Conservation (phyloP, 2,888 invertebrate species). For the Drosophila histrio region DNA sequence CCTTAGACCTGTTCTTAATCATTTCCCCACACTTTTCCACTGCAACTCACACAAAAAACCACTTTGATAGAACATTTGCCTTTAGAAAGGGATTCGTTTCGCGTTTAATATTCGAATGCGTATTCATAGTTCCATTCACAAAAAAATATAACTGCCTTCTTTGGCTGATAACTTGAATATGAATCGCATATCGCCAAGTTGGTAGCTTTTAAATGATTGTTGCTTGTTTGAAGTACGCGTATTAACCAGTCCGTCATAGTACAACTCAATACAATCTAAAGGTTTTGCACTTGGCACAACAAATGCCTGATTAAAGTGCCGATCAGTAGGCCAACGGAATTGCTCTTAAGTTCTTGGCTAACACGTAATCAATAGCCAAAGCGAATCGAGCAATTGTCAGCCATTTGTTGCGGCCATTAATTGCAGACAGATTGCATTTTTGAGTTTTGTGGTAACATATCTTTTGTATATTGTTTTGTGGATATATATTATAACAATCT, state of each 20-base stretch:
- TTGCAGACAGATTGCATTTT: conserved; percentile 21
- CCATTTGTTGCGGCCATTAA: conserved; percentile 26
- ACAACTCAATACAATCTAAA: background rate
- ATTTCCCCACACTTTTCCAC: too few relatives aligned
- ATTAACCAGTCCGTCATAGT: conserved; percentile 17
- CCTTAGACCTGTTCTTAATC: too few relatives aligned
- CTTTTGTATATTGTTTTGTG: too few relatives aligned
- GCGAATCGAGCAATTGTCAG: background rate
- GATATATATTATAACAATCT: too few relatives aligned
- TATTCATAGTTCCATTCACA: conserved; percentile 57
- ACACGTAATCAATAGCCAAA: conserved; percentile 34
- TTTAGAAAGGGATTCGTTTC: conserved; percentile 87
- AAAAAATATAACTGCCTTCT: conserved; percentile 1
- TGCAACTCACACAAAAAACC: conserved; percentile 88
- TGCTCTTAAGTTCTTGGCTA: conserved; percentile 5
- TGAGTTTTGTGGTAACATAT: background rate
- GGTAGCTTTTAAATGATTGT: conserved; percentile 47
- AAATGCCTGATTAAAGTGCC: conserved; percentile 37
- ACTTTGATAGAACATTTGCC: conserved; percentile 87
- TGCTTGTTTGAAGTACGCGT: conserved; percentile 3
- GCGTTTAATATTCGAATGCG: conserved; percentile 73
- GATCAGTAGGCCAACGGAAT: conserved; percentile 13
- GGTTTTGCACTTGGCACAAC: conserved; percentile 66
- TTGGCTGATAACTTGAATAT: conserved; percentile 31
- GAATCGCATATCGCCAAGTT: conserved; percentile 9